Base-by-base conservation (phyloP, 2,113 vertebrate genomes). In the Tetraodon nigroviridis region DNA sequence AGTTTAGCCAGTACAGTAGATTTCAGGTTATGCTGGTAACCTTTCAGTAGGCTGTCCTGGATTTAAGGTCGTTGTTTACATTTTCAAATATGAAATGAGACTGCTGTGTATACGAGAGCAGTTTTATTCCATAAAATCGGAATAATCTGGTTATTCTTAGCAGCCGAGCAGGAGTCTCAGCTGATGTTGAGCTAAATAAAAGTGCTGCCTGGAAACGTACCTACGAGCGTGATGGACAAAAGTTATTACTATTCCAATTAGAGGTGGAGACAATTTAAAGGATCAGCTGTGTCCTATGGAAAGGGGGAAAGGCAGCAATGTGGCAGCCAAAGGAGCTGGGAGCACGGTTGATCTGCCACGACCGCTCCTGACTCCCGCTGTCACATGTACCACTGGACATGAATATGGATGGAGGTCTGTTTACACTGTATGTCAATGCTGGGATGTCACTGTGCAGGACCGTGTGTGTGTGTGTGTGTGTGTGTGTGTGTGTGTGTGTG, bases 371-470 rank as follows among this genome's bases (percentile, higher is more conserved):
- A 51, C 51, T 17, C 29, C 42, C 42, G 21, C 51, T 24, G 50
- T 47, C 58, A 51, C 50, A 27, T 53, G 11, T 47, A 22, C 51
- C 58, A 59, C 12, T 13, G 60, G 13, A 17, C 27, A 13, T 19
- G 11, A 56, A n/a, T 0, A 17, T 32, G 44, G 24, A 61, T 47
- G 50, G 19, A 41, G 45, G 6, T 27, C 3, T 53, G 69, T 62
- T 65, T n/a, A n/a, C 21, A 41, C 48, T 67, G 63, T 51, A 42
- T n/a, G 0, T n/a, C 17, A 40, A 16, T 24, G 72, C 27, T 1
- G 40, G 37, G 20, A 47, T 44, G 48, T 57, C 52, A 45, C n/a
- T 58, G 40, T 5, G 42, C 15, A 44, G 42, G 2, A 24, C 4
- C 7, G 24, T 27, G 24, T 27, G 24, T 27, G 24, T 48, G 8